These are phyloP conservation scores for Drosophila suboccidentalis DNA, from an alignment of 2,888 invertebrate genomes.

Conservation along the genomic window DNA sequence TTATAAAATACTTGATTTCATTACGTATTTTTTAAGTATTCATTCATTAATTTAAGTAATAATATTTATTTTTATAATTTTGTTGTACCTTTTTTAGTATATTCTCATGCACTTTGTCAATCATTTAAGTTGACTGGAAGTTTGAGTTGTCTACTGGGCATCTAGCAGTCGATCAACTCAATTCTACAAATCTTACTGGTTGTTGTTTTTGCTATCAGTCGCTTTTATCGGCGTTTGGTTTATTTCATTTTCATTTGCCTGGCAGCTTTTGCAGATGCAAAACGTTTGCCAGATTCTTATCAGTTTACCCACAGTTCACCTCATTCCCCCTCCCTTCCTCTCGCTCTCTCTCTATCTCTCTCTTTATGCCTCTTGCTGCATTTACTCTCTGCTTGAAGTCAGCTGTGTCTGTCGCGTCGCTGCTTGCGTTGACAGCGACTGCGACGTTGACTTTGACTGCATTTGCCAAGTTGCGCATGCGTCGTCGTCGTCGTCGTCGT, in stretches of 20 bases:
- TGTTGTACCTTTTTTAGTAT: background rate
- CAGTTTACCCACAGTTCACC: slow-evolving; percentile 39
- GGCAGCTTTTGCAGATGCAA: slow-evolving; percentile 74
- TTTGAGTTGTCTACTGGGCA: background rate
- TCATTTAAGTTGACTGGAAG: background rate
- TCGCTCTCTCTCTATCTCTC: slow-evolving; percentile 18
- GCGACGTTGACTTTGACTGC: slow-evolving; percentile 16
- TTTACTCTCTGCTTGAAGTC: slow-evolving; percentile 40
- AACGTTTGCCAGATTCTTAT: slow-evolving; percentile 66
- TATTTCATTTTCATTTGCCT: slow-evolving; percentile 81
- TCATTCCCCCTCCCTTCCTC: slow-evolving; percentile 21
- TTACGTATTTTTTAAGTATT: no score
- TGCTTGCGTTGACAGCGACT: slow-evolving; percentile 18
- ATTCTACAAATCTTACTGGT: background rate
- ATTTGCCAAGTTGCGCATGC: slow-evolving; percentile 72
- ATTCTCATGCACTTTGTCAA: background rate
- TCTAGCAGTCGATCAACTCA: background rate
- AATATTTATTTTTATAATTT: no score
- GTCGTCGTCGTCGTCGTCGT: slow-evolving; percentile 51
- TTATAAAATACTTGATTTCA: no score
- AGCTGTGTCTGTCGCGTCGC: slow-evolving; percentile 57
- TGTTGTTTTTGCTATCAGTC: slow-evolving; percentile 36
- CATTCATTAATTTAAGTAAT: no score
- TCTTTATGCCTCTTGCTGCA: slow-evolving; percentile 16
- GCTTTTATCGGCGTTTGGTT: slow-evolving; percentile 71